Conservation (phyloP, 2,797 vertebrate species). For the Tenualosa thibaudeaui region DNA sequence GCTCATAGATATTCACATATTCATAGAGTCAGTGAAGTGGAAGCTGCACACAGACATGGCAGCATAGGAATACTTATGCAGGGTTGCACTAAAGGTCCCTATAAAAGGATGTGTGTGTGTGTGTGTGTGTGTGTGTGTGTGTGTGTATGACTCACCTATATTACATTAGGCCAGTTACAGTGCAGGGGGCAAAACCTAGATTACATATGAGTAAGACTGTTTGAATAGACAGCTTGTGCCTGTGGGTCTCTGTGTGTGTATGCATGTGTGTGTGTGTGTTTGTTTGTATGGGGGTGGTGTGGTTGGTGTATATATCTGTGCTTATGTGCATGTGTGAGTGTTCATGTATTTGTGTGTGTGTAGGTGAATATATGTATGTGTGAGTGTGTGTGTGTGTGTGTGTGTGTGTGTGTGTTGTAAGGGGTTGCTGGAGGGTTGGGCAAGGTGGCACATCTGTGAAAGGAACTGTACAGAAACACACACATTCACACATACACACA, state of each 20-base stretch:
- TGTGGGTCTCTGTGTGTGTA: background rate
- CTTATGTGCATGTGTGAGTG: background rate
- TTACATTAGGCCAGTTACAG: too few relatives aligned
- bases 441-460: background rate
- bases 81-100: too few relatives aligned
- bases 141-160: background rate
- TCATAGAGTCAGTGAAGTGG: too few relatives aligned
- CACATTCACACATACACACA: background rate
- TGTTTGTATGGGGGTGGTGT: background rate
- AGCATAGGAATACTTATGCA: too few relatives aligned
- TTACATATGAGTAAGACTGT: background rate
- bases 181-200: background rate
- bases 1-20: too few relatives aligned
- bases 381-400: background rate
- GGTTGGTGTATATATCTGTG: too few relatives aligned
- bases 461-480: background rate
- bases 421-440: background rate
- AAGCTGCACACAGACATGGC: too few relatives aligned
- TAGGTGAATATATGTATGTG: background rate
- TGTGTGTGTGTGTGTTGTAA: constrained; percentile 9
- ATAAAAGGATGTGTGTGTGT: background rate
- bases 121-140: constrained; percentile 1
- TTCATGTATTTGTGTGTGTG: background rate
- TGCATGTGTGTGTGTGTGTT: background rate
- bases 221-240: background rate